Base-by-base conservation (phyloP, 23 tunicate species). In the Trididemnum miniatum region DNA sequence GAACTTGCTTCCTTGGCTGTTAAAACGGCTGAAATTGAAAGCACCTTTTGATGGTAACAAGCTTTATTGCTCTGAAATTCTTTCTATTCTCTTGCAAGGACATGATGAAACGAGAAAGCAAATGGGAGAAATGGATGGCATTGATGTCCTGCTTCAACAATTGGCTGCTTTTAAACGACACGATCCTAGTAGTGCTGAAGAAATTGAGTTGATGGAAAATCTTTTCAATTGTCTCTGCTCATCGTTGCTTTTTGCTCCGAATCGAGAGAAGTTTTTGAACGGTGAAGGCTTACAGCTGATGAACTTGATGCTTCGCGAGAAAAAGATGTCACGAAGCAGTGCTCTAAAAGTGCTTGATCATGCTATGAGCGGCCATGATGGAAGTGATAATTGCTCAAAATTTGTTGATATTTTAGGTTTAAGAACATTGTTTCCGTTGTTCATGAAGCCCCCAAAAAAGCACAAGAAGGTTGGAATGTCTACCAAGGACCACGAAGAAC, bases 221-320 rank as follows among this genome's bases (percentile, higher is more conserved):
- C 49, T 95, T 23, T 95, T 95, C 71, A 95, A 95, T 80, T 82
- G 89, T 39, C 44, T 95, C 30, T 95, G 99, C 54, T 86, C 96
- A 24, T 39, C 91, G 0, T 50, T 95, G 60, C 84, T 89, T 29
- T 83, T 37, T 33, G 69, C 79, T 1, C 78, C 80, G 20, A 95
- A 95, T 59, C 79, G 92, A 20, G 82, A 76, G 34, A 66, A 82
- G 66, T 95, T 95, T 79, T 79, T 95, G 26, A 78, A 95, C 35
- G 99, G 96, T n/a, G 99, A 95, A 78, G 99, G 99, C 1, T 54
- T 95, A 54, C 99, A 95, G 26, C 86, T 95, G 44, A 95, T 95
- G 99, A 95, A 90, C 50, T 65, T 95, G 57, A 95, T 95, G 99
- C 54, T 95, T 27, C 69, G 99, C 23, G 99, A 95, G 57, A 95